Evolutionary conservation across 2,113 vertebrate genomes (phyloP).

Genomic region (Oostethus manadensis): DNA sequence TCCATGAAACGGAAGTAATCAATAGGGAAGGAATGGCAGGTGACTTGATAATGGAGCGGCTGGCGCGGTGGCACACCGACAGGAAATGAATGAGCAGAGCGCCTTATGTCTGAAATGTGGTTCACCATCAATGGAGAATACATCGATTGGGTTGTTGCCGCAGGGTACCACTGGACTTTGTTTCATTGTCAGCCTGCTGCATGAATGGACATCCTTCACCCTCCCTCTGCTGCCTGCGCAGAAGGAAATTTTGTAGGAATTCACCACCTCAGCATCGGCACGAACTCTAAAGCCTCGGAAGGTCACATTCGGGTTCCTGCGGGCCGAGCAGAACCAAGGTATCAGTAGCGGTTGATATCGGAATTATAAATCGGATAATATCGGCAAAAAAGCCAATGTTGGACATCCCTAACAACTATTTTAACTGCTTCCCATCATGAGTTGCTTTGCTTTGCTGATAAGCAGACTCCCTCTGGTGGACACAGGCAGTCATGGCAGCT

Average conservation of each 20-base stretch:
- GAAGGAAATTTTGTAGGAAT: not conserved
- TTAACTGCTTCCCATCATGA: too few relatives aligned
- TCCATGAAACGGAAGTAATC: not conserved
- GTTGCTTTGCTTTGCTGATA: too few relatives aligned
- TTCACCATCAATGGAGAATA: slow-evolving; percentile 44
- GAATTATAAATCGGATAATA: too few relatives aligned
- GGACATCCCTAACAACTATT: too few relatives aligned
- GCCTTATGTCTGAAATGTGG: slow-evolving; percentile 50
- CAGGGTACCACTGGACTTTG: slow-evolving; percentile 40
- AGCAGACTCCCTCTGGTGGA: too few relatives aligned
- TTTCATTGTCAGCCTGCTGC: slow-evolving; percentile 58
- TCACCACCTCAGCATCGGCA: not conserved
- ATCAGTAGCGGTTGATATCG: too few relatives aligned
- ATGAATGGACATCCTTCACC: slow-evolving; percentile 60
- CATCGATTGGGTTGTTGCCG: slow-evolving; percentile 47
- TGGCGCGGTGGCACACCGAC: not conserved
- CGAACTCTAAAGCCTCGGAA: not conserved
- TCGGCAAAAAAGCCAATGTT: too few relatives aligned
- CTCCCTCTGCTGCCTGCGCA: slow-evolving; percentile 35
- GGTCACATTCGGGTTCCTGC: too few relatives aligned
- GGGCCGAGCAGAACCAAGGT: too few relatives aligned
- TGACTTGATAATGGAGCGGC: slow-evolving; percentile 3
- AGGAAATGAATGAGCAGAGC: slow-evolving; percentile 11
- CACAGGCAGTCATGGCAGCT: too few relatives aligned
- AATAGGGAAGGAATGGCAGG: not conserved